Conservation (phyloP, 1,140 invertebrate species). For the Drosophila subobscura region DNA sequence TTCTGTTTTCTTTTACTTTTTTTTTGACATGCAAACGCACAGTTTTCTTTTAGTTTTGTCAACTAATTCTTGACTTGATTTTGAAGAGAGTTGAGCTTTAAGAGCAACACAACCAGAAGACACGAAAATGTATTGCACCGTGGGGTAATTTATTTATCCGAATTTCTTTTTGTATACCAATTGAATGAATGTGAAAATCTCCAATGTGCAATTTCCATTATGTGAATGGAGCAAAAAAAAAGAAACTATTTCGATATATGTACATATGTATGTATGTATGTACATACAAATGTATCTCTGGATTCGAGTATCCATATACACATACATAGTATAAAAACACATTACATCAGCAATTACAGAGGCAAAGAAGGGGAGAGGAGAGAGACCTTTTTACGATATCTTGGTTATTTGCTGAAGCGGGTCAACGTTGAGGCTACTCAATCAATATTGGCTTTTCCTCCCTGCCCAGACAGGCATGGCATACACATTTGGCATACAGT, state of each 20-base stretch:
- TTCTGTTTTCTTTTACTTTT: conserved; percentile 24
- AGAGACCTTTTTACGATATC: conserved; percentile 61
- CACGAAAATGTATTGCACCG: conserved; percentile 32
- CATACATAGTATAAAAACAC: conserved; percentile 13
- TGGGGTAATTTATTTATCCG: conserved; percentile 39
- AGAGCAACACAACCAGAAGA: background rate
- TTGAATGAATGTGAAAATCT: conserved; percentile 38
- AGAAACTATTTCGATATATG: conserved; percentile 52
- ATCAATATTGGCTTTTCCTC: conserved; percentile 71
- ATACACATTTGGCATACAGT: conserved; percentile 30
- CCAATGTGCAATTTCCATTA: conserved; percentile 59
- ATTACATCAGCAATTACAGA: conserved; percentile 68
- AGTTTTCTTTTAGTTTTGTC: conserved; percentile 14
- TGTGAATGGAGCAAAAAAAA: conserved; percentile 43
- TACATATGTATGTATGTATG: conserved; percentile 19
- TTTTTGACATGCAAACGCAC: too few species aligned
- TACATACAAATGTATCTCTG: too few species aligned
- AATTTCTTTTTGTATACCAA: conserved; percentile 17
- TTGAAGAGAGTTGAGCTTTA: conserved; percentile 8
- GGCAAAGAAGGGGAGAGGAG: background rate
- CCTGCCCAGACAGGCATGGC: background rate
- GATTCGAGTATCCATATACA: background rate
- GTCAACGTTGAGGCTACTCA: conserved; percentile 69
- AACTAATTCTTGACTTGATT: conserved; percentile 20
- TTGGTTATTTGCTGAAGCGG: conserved; percentile 63